phyloP scores from a whole-genome alignment of 2,888 invertebrate genomes.

The Idaea aversata region DNA sequence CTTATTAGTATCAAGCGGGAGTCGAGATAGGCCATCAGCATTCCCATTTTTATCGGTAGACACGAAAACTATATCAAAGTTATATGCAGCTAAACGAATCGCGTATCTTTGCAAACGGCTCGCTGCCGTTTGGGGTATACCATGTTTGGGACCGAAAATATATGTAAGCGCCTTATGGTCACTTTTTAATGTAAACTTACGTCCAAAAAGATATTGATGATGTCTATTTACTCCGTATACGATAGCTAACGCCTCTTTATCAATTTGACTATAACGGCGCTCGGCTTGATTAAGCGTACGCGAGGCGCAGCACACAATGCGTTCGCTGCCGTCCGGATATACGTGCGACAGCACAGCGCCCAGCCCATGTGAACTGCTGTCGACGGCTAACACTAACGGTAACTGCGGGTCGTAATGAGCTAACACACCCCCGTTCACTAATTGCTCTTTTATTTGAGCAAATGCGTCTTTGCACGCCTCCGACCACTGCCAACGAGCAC shows the following conservation, averaged over 20 bases:
- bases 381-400: slow-evolving; percentile 27
- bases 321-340: slow-evolving; percentile 25
- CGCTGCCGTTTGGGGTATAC: too few relatives aligned
- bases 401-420: slow-evolving; percentile 18
- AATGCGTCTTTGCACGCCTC: slow-evolving; percentile 19
- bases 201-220: slow-evolving; percentile 28
- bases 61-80: slow-evolving; percentile 2
- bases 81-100: slow-evolving; percentile 11
- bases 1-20: background rate
- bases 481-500: slow-evolving; percentile 19
- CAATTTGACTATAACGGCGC: slow-evolving; percentile 30
- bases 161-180: slow-evolving; percentile 12
- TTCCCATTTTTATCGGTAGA: background rate
- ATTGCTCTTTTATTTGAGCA: slow-evolving; percentile 12
- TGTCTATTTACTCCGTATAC: slow-evolving; percentile 21
- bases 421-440: slow-evolving; percentile 17
- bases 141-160: slow-evolving; percentile 6
- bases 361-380: slow-evolving; percentile 30
- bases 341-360: slow-evolving; percentile 28
- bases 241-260: slow-evolving; percentile 30
- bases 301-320: slow-evolving; percentile 27
- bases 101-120: slow-evolving; percentile 6
- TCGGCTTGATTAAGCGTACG: slow-evolving; percentile 30
- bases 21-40: background rate
- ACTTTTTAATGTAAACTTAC: slow-evolving; percentile 14